Evolutionary conservation across 2,888 invertebrate species (phyloP).

Genomic region (Pterostichus niger): DNA sequence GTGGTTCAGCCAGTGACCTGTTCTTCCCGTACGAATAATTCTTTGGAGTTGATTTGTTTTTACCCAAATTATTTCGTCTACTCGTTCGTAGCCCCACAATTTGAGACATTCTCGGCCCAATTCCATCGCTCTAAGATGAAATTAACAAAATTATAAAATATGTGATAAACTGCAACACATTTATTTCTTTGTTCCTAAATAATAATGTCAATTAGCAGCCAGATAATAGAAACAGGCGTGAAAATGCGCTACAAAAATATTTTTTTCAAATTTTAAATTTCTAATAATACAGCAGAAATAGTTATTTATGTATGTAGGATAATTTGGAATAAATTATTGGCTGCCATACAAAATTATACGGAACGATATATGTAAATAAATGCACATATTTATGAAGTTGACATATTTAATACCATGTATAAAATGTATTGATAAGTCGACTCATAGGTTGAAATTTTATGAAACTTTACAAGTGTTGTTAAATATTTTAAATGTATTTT

Average conservation of each 20-base stretch:
- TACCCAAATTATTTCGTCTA: constrained; percentile 99
- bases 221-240: background rate
- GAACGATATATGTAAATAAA: background rate
- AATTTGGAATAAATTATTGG: constrained; percentile 4
- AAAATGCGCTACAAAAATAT: background rate
- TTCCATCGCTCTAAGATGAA: constrained; percentile 91
- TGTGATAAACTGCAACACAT: background rate
- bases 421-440: too few relatives aligned
- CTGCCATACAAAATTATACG: background rate
- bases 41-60: constrained; percentile 98
- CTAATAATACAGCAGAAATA: background rate
- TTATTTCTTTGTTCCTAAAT: too few relatives aligned
- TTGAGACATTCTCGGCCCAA: constrained; percentile 96
- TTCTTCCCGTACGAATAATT: constrained; percentile 97
- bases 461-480: too few relatives aligned
- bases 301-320: background rate
- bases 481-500: too few relatives aligned
- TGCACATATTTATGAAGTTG: constrained; percentile 13
- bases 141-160: background rate
- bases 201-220: background rate
- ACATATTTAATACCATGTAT: too few relatives aligned
- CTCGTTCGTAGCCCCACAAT: constrained; percentile 97
- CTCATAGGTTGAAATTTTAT: too few relatives aligned
- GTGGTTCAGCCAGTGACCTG: constrained; percentile 99
- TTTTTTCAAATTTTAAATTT: background rate